Evolutionary conservation across 2,888 invertebrate species (phyloP).

Genomic region (Drosophila tanythrix): DNA sequence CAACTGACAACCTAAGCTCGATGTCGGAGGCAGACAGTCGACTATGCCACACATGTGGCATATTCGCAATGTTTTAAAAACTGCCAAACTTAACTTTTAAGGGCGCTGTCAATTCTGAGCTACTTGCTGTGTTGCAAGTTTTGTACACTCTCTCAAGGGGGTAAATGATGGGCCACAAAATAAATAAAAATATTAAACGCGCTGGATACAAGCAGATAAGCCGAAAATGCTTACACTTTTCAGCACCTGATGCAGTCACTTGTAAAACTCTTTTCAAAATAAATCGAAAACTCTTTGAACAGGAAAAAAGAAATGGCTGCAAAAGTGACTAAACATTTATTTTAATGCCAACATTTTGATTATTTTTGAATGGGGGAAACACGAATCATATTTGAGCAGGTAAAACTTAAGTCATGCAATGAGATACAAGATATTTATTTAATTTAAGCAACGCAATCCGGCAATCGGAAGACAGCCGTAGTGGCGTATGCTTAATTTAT

Average conservation of each 20-base stretch:
- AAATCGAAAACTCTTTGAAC: constrained; percentile 1
- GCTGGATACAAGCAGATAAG: neutral
- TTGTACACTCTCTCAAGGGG: constrained; percentile 3
- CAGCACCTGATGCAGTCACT: constrained; percentile 39
- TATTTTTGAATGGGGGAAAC: neutral
- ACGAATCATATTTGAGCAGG: neutral
- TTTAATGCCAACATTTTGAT: neutral
- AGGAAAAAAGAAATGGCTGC: neutral
- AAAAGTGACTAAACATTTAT: constrained; percentile 10
- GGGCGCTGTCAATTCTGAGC: constrained; percentile 39
- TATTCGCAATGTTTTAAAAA: constrained; percentile 56
- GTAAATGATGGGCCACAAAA: constrained; percentile 30
- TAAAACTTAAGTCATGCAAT: neutral
- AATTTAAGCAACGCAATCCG: neutral
- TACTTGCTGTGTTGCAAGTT: constrained; percentile 28
- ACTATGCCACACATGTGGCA: constrained; percentile 29
- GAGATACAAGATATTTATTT: neutral
- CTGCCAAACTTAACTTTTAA: constrained; percentile 42
- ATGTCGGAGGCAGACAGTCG: constrained; percentile 2
- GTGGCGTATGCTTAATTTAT: constrained; percentile 45
- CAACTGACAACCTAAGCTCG: constrained; percentile 56
- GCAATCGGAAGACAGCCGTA: constrained; percentile 14
- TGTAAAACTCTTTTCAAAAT: constrained; percentile 16
- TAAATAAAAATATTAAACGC: constrained; percentile 9
- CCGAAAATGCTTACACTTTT: constrained; percentile 9